Conservation (phyloP, 2,113 vertebrate species). For the Datnioides undecimradiatus region DNA sequence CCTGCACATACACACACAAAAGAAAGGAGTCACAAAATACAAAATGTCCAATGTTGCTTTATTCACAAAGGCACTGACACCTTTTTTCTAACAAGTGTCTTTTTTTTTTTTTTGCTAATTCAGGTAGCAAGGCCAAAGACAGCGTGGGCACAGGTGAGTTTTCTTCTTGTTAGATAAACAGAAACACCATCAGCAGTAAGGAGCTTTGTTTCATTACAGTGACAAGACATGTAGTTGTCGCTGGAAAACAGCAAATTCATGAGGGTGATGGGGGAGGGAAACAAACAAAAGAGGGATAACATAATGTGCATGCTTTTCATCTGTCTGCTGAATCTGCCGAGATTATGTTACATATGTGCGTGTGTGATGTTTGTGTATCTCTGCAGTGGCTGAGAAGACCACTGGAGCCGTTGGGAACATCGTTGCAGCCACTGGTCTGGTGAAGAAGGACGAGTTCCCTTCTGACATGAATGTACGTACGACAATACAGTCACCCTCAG, state of each 20-base stretch:
- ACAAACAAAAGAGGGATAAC: not conserved
- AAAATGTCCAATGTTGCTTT: not conserved
- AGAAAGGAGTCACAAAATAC: not conserved
- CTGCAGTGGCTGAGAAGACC: conserved; percentile 96
- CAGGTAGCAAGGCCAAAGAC: conserved; percentile 97
- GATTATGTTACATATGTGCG: conserved; percentile 25
- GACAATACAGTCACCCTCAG: not conserved
- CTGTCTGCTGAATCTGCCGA: conserved; percentile 3
- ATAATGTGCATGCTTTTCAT: conserved; percentile 44
- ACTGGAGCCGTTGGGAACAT: conserved; percentile 96
- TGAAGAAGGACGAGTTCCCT: conserved; percentile 97
- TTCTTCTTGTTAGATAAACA: not conserved
- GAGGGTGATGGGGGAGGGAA: not conserved
- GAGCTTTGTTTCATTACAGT: conserved; percentile 1
- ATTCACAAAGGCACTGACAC: not conserved
- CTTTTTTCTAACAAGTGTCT: conserved; percentile 27
- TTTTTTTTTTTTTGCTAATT: conserved; percentile 55
- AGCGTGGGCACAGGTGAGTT: conserved; percentile 93
- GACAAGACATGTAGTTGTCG: not conserved
- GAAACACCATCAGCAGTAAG: not conserved
- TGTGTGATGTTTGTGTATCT: conserved; percentile 48
- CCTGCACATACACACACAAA: not conserved
- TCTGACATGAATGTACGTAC: conserved; percentile 91
- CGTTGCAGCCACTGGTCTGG: conserved; percentile 93
- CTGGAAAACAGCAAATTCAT: not conserved